phyloP scores from a whole-genome alignment of 1,140 invertebrate genomes.

The Drosophila persimilis region DNA sequence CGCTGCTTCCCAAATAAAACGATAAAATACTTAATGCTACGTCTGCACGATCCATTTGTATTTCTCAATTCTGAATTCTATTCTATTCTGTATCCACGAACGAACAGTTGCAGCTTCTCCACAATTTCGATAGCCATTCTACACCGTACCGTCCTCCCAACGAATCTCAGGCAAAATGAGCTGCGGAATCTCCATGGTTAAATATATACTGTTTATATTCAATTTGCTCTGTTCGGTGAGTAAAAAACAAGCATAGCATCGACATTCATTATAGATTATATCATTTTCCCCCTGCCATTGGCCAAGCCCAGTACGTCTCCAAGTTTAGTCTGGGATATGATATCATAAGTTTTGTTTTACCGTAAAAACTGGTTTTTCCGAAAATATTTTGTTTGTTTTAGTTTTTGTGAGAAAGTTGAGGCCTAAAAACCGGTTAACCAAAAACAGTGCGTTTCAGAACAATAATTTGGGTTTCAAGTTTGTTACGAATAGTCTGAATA shows the following conservation, averaged over 20 bases:
- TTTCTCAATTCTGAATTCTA: constrained; percentile 37
- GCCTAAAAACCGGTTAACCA: constrained; percentile 50
- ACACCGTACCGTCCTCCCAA: constrained; percentile 11
- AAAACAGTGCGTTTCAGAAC: constrained; percentile 7
- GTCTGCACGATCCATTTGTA: constrained; percentile 28
- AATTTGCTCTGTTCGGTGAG: constrained; percentile 93
- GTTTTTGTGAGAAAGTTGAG: constrained; percentile 39
- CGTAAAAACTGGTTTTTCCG: constrained; percentile 44
- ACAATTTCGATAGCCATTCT: constrained; percentile 8
- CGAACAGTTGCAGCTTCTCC: constrained; percentile 53
- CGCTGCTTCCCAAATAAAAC: constrained; percentile 53
- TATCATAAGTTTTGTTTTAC: constrained; percentile 49
- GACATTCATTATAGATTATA: constrained; percentile 21
- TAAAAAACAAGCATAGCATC: constrained; percentile 51
- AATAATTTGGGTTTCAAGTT: neutral
- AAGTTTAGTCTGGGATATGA: constrained; percentile 37
- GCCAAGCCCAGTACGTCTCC: constrained; percentile 19
- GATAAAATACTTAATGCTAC: constrained; percentile 37
- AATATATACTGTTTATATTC: constrained; percentile 93
- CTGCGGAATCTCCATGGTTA: constrained; percentile 90
- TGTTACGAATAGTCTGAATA: too few species aligned
- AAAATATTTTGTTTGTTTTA: constrained; percentile 8
- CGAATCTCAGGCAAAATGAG: constrained; percentile 83
- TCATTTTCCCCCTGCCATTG: constrained; percentile 7
- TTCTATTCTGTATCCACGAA: constrained; percentile 27